Evolutionary conservation across 37 sponge, comb jelly and placozoan species (phyloP).

Genomic region (Haliclona indistincta): DNA sequence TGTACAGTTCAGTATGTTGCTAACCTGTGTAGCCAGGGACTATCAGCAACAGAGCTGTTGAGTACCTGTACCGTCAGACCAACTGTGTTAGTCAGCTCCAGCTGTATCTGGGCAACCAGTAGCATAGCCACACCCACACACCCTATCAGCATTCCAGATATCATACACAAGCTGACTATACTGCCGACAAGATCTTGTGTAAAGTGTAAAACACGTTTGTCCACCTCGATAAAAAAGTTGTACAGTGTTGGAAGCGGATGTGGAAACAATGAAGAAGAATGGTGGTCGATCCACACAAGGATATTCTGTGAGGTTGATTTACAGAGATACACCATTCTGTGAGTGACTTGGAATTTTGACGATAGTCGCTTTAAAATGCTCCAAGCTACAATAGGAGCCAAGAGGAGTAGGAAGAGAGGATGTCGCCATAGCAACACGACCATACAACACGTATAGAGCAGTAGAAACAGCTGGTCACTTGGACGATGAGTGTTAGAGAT

Average conservation of each 20-base stretch:
- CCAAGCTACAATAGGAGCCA: constrained; percentile 29
- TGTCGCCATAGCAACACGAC: background rate
- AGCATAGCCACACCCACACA: constrained; percentile 12
- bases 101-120: constrained; percentile 54
- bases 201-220: constrained; percentile 1
- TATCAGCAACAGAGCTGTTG: constrained; percentile 41
- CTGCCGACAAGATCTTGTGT: constrained; percentile 17
- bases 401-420: constrained; percentile 18
- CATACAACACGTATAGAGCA: too few relatives aligned
- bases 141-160: constrained; percentile 40
- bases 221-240: constrained; percentile 11
- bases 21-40: constrained; percentile 37
- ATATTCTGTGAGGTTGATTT: background rate
- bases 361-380: background rate
- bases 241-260: constrained; percentile 21
- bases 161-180: constrained; percentile 40
- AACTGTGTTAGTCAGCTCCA: constrained; percentile 51
- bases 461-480: too few relatives aligned
- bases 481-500: too few relatives aligned
- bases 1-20: too few relatives aligned
- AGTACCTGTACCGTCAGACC: constrained; percentile 20
- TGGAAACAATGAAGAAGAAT: constrained; percentile 10
- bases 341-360: background rate
- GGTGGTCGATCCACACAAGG: background rate
- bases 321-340: too few relatives aligned